Base-by-base conservation (phyloP, 2,888 invertebrate genomes). In the Halocaridina rubra region DNA sequence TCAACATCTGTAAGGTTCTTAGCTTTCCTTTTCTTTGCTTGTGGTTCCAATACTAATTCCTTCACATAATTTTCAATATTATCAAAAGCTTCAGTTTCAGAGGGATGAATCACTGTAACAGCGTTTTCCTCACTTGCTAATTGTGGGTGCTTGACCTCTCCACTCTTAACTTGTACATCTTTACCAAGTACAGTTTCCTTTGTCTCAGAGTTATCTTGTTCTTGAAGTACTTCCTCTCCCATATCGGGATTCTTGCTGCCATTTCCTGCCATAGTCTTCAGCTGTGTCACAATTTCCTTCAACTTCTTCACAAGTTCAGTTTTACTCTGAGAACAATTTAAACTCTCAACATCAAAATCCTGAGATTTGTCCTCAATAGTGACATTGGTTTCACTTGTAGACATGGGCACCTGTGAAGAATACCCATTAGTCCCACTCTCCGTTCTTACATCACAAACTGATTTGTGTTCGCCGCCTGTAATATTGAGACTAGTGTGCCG, bases 401-500 rank as follows among this genome's bases (percentile, higher is more conserved):
- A 84, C 4, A 22, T 13, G 5, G 33, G 4, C 7, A 46, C 22
- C 22, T 24, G 46, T 1, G 46, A 24, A 19, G 74, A 64, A n/a
- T 75, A 67, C 7, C 32, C 16, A 19, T 33, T 46, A 7, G 27
- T 67, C 29, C 57, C 69, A 16, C 79, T 61, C n/a, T 69, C 76
- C 2, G 61, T 30, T 32, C 77, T 32, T 3, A 46, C 30, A 13
- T 71, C 67, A 22, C n/a, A 32, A 30, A 22, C 67, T 13, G 16
- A 30, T 5, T 80, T 79, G 2, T 39, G 29, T 27, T 87, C 88
- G 3, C 88, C 88, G 4, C 88, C 88, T 3, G 77, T 86, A 5
- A 88, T 88, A 32, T 88, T 76, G 2, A 88, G 46, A 16, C 86
- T 82, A 2, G 77, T 77, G 10, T 84, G 86, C 0, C 84, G 77